These are phyloP conservation scores for Heterodera carotae DNA, from an alignment of 1,140 invertebrate genomes.

Conservation along the genomic window DNA sequence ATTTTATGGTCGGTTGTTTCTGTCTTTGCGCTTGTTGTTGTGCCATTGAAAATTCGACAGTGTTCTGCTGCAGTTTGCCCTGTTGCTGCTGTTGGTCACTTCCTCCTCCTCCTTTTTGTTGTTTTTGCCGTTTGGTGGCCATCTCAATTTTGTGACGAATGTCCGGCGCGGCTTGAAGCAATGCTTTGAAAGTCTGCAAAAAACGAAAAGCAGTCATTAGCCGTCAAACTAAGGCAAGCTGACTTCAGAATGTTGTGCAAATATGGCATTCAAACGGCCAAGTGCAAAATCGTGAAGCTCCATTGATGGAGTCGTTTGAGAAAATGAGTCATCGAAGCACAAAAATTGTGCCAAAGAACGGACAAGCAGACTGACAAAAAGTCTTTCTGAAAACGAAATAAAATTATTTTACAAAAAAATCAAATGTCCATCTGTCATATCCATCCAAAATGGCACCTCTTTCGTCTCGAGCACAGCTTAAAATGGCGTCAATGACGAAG, in stretches of 20 bases:
- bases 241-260: constrained; percentile 47
- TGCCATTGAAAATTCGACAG: too few relatives aligned
- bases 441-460: constrained; percentile 80
- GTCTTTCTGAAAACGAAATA: constrained; percentile 29
- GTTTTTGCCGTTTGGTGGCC: constrained; percentile 25
- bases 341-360: constrained; percentile 53
- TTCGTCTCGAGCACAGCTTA: constrained; percentile 74
- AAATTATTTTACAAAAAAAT: constrained; percentile 29
- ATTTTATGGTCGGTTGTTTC: constrained; percentile 42
- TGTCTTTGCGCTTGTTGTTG: background rate
- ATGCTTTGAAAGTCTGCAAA: constrained; percentile 39
- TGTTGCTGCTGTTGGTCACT: constrained; percentile 29
- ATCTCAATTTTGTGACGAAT: constrained; percentile 39
- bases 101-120: constrained; percentile 18
- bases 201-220: background rate
- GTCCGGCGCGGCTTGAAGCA: constrained; percentile 31
- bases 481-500: constrained; percentile 75
- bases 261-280: constrained; percentile 50
- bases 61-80: background rate
- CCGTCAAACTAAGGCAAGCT: background rate
- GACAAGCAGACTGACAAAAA: constrained; percentile 55
- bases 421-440: constrained; percentile 18
- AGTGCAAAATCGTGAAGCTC: constrained; percentile 60
- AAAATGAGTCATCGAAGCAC: constrained; percentile 23
- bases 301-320: constrained; percentile 14